phyloP scores from a whole-genome alignment of 2,113 vertebrate species.

The Ptyas mucosa region DNA sequence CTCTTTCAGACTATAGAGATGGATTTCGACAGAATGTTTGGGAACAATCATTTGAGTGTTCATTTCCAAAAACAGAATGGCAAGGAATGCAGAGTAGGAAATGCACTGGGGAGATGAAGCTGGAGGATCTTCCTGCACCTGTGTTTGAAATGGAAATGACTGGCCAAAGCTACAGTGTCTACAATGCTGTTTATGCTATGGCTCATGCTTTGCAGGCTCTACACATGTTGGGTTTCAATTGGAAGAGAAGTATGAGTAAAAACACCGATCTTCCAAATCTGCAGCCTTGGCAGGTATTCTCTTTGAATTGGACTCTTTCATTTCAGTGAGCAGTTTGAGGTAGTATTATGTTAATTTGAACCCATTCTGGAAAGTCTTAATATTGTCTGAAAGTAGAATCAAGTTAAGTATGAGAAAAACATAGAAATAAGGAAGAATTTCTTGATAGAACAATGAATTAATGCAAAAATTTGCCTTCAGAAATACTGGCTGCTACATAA shows the following conservation, averaged over 20 bases:
- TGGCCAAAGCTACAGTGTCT: background rate
- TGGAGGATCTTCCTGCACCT: background rate
- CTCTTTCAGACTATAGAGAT: no score
- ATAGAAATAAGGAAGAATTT: no score
- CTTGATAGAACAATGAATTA: no score
- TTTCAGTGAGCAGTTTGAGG: no score
- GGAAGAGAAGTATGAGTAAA: fast-evolving
- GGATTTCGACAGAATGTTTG: no score
- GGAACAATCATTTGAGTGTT: no score
- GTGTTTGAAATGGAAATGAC: background rate
- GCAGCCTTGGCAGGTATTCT: background rate
- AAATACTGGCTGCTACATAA: no score
- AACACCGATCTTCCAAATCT: background rate
- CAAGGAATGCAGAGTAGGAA: no score
- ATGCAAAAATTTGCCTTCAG: no score
- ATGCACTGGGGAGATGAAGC: background rate
- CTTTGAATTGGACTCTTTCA: background rate
- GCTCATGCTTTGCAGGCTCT: background rate
- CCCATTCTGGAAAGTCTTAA: background rate
- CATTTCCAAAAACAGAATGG: no score
- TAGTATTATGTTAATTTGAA: no score
- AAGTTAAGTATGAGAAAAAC: no score
- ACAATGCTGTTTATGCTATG: background rate
- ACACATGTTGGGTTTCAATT: background rate
- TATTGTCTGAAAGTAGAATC: background rate